Conservation (phyloP, 2,113 vertebrate genomes). For the Hippocampus comes region DNA sequence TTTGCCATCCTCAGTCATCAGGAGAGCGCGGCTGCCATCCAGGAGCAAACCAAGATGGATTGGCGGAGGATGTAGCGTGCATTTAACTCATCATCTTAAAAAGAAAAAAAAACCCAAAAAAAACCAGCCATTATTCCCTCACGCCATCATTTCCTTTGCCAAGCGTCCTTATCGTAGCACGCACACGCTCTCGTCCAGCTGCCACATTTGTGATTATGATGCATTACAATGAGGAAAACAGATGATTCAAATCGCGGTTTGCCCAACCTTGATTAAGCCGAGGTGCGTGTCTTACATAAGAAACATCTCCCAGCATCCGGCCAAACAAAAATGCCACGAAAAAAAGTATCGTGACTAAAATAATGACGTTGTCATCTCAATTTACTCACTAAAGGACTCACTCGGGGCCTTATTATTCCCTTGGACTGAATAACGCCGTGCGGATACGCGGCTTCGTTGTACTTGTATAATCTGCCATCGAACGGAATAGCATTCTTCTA, state of each 20-base stretch:
- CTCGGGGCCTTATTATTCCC: too few relatives aligned
- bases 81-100: conserved; percentile 40
- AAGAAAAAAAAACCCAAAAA: conserved; percentile 1
- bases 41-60: conserved; percentile 43
- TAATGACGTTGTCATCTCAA: too few relatives aligned
- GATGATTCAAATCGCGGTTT: conserved; percentile 61
- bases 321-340: not conserved
- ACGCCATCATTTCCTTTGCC: conserved; percentile 29
- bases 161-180: conserved; percentile 27
- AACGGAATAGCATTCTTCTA: too few relatives aligned
- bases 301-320: not conserved
- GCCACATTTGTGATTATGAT: conserved; percentile 60
- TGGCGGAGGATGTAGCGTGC: conserved; percentile 48
- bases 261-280: not conserved
- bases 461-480: too few relatives aligned
- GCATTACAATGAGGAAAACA: conserved; percentile 66
- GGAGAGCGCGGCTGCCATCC: conserved; percentile 55
- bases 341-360: not conserved
- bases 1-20: conserved; percentile 60
- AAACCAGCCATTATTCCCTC: conserved; percentile 8
- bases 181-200: conserved; percentile 29
- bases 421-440: too few relatives aligned
- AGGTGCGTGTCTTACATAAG: not conserved
- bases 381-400: too few relatives aligned
- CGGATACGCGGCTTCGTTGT: too few relatives aligned